Evolutionary conservation across 2,888 invertebrate genomes (phyloP).

Genomic region (Drosophila longiperda): DNA sequence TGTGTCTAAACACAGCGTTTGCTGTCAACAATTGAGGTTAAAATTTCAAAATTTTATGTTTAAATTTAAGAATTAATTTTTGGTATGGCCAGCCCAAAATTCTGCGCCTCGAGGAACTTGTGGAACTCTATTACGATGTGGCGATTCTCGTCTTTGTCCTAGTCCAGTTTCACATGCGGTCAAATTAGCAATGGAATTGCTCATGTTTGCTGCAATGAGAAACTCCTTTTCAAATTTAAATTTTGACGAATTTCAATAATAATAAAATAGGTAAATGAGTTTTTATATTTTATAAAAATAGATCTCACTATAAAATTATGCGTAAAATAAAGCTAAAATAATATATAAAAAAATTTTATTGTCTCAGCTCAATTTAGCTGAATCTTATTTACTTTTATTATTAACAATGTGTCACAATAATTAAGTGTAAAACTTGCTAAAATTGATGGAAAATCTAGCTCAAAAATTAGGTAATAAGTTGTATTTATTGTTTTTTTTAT

Average conservation of each 20-base stretch:
- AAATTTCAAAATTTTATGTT: conserved; percentile 15
- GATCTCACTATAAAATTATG: background rate
- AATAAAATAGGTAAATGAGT: background rate
- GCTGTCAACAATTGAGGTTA: background rate
- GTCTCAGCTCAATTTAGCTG: background rate
- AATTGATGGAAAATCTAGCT: background rate
- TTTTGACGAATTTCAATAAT: background rate
- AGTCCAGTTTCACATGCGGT: conserved; percentile 9
- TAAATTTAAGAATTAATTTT: background rate
- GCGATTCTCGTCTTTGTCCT: conserved; percentile 34
- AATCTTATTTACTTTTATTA: background rate
- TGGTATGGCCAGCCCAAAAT: conserved; percentile 16
- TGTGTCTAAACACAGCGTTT: conserved; percentile 14
- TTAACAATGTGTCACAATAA: background rate
- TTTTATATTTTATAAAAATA: background rate
- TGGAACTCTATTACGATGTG: too few relatives aligned
- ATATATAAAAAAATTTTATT: too few relatives aligned
- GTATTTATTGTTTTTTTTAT: too few relatives aligned
- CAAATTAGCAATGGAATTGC: background rate
- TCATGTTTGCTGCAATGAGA: conserved; percentile 1
- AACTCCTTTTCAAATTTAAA: background rate
- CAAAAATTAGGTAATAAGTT: background rate
- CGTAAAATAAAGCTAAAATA: background rate
- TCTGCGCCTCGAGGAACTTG: too few relatives aligned
- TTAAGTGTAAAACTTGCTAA: background rate